Base-by-base conservation (phyloP, 1,140 invertebrate species). In the Proales similis region DNA sequence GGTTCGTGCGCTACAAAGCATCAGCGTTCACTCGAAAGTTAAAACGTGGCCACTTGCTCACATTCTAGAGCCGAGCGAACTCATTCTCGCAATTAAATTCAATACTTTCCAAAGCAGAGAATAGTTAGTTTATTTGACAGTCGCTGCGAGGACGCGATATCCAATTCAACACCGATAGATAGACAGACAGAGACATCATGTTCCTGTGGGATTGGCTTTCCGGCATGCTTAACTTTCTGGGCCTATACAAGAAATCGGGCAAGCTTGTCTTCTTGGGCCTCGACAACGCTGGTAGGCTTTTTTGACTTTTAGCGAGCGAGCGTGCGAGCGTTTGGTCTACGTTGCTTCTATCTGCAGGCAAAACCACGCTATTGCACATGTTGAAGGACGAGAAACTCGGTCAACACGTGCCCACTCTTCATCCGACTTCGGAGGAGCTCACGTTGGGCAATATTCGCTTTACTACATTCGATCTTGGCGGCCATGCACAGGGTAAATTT, bases 401-500 rank as follows among this genome's bases (percentile, higher is more conserved):
- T 70, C 92, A 97, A 80, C 94, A 94, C 82, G 91, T 97, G 66
- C 94, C 94, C 63, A 98, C 94, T 70, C 81, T 97, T 69, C 93
- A 98, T 84, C 92, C 93, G 75, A 98, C 94, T 68, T 98, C 94
- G 39, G 94, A 98, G 81, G 94, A 99, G 80, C 79, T 99, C 66
- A 93, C 90, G 39, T 94, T 99, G 78, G 95, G 94, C 70, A 95
- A 93, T 72, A 97, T 99, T 84, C 86, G 87, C 72, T 98, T 99
- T 78, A 98, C 93, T 67, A 98, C 95, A 66, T 99, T 98, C 82
- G 95, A 99, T 82, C 83, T 99, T 71, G 95, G 95, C 69, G 95
- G 95, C 64, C 95, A 99, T 82, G 83, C 85, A 75, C 94, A 98
- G 85, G 61, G 61, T 39, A 80, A 74, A 36, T 62, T 46, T n/a